Evolutionary conservation across 2,113 vertebrate genomes (phyloP), one percentile per base, ranked within the genome.

Genomic region (Cynocephalus volans): DNA sequence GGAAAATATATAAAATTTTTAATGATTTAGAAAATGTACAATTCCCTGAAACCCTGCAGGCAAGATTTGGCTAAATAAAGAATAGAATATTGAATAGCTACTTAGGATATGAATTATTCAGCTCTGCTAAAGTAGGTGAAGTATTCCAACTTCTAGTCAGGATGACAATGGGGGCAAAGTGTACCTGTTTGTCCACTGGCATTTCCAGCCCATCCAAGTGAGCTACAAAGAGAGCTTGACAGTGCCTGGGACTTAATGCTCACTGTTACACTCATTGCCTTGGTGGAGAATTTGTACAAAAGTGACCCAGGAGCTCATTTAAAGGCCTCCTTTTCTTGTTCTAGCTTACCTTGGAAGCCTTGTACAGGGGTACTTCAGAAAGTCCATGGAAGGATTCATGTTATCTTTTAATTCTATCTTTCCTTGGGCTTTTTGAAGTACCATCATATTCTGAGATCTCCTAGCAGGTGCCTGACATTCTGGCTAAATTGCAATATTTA

Each of bases 31-130:
- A 95, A 98, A 97, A 96, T 88, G 91, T 41, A 45, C 41, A 19
- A 10, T 36, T 95, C 54, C 2, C 1, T 89, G 94, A 96, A 96
- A 33, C 33, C 83, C 33, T 86, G 69, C 45, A 64, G 41, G 76
- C 91, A 70, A 84, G 80, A 97, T 97, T 98, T 97, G 96, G 31
- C 92, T 72, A 97, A 89, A 23, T 41, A 60, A 72, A 98, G 76
- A 97, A 62, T 23, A 64, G 80, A 97, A 45, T 10, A 85, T 82
- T 50, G 69, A 19, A 12, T 67, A 65, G 18, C 64, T 96, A 73
- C 69, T 89, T 94, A 81, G 94, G 95, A 96, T 93, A 94, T 0
- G 28, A 80, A 18, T 6, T 5, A 75, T 82, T 93, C 36, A 26
- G 41, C 62, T 88, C 82, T 77, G 2, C 48, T 77, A 82, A 94